phyloP scores from a whole-genome alignment of 2,797 vertebrate species.

The Champsocephalus gunnari region DNA sequence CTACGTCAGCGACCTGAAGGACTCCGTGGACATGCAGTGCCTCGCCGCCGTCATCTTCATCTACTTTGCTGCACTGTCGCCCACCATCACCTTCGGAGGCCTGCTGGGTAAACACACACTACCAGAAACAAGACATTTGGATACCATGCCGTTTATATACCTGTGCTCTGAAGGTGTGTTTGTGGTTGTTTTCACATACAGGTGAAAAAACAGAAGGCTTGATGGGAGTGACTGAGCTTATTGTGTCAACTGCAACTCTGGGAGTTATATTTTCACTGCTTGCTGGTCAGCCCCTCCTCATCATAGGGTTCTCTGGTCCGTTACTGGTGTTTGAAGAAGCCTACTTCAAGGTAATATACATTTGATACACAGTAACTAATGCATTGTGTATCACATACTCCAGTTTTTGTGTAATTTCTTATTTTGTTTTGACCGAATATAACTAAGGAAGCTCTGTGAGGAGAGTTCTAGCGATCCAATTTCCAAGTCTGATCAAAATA shows the following conservation, averaged over 20 bases:
- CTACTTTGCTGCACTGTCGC: slow-evolving; percentile 96
- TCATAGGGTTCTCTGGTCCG: slow-evolving; percentile 97
- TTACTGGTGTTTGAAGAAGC: slow-evolving; percentile 97
- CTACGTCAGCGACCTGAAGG: slow-evolving; percentile 93
- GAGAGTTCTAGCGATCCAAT: no score
- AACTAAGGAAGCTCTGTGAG: background rate
- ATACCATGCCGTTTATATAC: background rate
- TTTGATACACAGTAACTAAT: background rate
- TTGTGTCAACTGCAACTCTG: slow-evolving; percentile 94
- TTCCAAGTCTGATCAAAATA: no score
- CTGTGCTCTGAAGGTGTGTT: slow-evolving; percentile 4
- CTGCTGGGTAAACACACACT: slow-evolving; percentile 88
- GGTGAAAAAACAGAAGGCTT: slow-evolving; percentile 97
- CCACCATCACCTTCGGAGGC: slow-evolving; percentile 96
- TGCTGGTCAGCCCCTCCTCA: slow-evolving; percentile 94
- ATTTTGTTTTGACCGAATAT: background rate
- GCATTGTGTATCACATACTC: background rate
- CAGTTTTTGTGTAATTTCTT: background rate
- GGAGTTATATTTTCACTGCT: slow-evolving; percentile 94
- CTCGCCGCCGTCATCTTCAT: slow-evolving; percentile 96
- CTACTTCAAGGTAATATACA: slow-evolving; percentile 90
- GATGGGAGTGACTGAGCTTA: slow-evolving; percentile 97
- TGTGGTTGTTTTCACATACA: slow-evolving; percentile 59
- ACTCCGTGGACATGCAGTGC: slow-evolving; percentile 94
- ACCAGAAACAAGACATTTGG: background rate